phyloP scores from a whole-genome alignment of 2,797 vertebrate species.

The Pangasius larnaudii region DNA sequence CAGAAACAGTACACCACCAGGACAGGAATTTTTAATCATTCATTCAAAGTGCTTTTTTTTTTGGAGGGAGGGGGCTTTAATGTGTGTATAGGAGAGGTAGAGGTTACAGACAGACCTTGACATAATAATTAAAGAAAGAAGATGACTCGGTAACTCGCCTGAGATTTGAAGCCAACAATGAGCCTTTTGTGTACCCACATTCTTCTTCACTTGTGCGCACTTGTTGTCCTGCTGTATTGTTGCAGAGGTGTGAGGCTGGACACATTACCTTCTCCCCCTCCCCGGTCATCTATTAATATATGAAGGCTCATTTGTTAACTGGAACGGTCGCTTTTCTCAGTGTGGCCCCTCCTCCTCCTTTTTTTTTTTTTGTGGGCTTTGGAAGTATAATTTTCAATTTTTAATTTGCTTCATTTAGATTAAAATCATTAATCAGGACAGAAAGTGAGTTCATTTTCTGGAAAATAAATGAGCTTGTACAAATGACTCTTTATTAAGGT shows the following conservation, averaged over 20 bases:
- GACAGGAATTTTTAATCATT: background rate
- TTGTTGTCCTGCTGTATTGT: background rate
- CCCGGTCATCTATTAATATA: slow-evolving; percentile 93
- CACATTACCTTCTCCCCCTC: slow-evolving; percentile 83
- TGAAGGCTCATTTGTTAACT: slow-evolving; percentile 99
- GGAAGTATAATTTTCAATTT: slow-evolving; percentile 99
- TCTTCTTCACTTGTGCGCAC: background rate
- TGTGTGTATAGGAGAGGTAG: background rate
- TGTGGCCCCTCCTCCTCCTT: slow-evolving; percentile 69
- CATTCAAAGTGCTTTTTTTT: background rate
- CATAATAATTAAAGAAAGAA: slow-evolving; percentile 35
- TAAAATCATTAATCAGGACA: slow-evolving; percentile 99
- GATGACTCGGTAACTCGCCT: slow-evolving; percentile 65
- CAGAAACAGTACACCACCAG: background rate
- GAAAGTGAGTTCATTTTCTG: slow-evolving; percentile 99
- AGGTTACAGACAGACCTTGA: slow-evolving; percentile 14
- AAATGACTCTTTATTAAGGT: slow-evolving; percentile 95
- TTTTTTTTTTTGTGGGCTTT: slow-evolving; percentile 84
- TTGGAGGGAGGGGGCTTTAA: too few relatives aligned
- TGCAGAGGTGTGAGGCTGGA: slow-evolving; percentile 71
- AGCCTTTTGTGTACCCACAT: background rate
- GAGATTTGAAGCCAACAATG: slow-evolving; percentile 62
- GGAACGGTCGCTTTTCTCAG: slow-evolving; percentile 87
- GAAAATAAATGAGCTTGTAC: slow-evolving; percentile 99
- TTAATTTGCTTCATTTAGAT: slow-evolving; percentile 99